These are phyloP conservation scores for Drosophila albomicans DNA, from an alignment of 1,140 invertebrate genomes.

Conservation along the genomic window DNA sequence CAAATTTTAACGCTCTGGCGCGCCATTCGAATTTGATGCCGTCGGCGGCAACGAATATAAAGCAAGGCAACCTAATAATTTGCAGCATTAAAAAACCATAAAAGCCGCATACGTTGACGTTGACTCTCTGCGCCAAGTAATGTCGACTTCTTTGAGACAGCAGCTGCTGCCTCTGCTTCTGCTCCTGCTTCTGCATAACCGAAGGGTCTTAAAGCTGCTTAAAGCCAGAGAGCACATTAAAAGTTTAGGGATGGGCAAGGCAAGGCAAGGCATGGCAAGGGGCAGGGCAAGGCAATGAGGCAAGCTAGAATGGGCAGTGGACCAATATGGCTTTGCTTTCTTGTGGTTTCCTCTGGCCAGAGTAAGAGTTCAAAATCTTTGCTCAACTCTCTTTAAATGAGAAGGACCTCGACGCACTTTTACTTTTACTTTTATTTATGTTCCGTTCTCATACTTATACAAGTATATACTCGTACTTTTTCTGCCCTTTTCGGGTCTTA, in stretches of 20 bases:
- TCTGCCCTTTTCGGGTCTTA: constrained; percentile 65
- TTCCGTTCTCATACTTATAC: constrained; percentile 13
- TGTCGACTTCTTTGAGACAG: constrained; percentile 6
- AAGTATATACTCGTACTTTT: constrained; percentile 13
- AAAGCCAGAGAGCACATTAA: constrained; percentile 15
- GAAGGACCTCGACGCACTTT: constrained; percentile 40
- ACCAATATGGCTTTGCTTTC: constrained; percentile 23
- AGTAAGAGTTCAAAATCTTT: constrained; percentile 20
- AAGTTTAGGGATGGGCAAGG: constrained; percentile 3
- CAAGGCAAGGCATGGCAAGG: no score
- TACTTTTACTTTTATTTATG: constrained; percentile 36
- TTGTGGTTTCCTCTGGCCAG: constrained; percentile 37
- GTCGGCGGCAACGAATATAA: constrained; percentile 20
- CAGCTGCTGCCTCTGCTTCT: constrained; percentile 8
- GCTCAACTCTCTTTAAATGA: constrained; percentile 22
- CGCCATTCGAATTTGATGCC: constrained; percentile 57
- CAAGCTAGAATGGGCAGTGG: background rate
- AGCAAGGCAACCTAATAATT: constrained; percentile 64
- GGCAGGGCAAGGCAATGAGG: no score
- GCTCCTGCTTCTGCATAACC: constrained; percentile 12
- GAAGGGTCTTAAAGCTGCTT: constrained; percentile 50
- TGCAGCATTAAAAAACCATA: constrained; percentile 60
- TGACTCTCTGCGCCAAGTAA: constrained; percentile 22
- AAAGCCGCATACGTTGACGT: constrained; percentile 24
- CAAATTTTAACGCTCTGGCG: constrained; percentile 80